Evolutionary conservation across 2,113 vertebrate genomes (phyloP).

Genomic region (Odontesthes bonariensis): DNA sequence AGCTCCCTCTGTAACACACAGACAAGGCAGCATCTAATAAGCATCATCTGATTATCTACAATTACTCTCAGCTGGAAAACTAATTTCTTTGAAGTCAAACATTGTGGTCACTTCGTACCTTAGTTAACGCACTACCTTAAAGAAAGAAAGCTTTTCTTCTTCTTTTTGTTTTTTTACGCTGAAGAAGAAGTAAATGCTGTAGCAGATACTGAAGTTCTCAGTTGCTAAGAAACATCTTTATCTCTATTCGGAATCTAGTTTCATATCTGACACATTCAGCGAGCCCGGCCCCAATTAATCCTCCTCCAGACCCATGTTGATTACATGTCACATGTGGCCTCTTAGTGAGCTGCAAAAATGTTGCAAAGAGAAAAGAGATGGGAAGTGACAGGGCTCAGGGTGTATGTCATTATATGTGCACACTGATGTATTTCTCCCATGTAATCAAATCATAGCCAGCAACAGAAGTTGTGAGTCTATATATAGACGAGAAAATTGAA

Average conservation of each 20-base stretch:
- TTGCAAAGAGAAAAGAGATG: not conserved
- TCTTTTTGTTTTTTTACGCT: not conserved
- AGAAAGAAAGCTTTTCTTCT: not conserved
- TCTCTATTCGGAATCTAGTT: slow-evolving; percentile 2
- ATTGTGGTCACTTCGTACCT: no score
- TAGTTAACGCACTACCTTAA: not conserved
- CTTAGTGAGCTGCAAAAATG: not conserved
- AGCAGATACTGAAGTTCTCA: not conserved
- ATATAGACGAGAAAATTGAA: not conserved
- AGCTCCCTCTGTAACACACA: not conserved
- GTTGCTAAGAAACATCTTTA: slow-evolving; percentile 31
- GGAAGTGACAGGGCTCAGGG: not conserved
- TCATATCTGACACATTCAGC: slow-evolving; percentile 3
- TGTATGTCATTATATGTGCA: not conserved
- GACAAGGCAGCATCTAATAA: not conserved
- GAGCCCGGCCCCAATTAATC: not conserved
- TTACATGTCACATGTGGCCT: slow-evolving; percentile 11
- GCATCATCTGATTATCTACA: not conserved
- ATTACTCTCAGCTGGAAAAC: not conserved
- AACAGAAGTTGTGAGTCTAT: not conserved
- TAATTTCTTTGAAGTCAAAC: not conserved
- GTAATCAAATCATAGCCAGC: not conserved
- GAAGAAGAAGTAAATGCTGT: not conserved
- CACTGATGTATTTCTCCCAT: not conserved
- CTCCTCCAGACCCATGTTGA: slow-evolving; percentile 1